Evolutionary conservation across 1,140 invertebrate genomes (phyloP).

Genomic region (Tenebrio molitor): DNA sequence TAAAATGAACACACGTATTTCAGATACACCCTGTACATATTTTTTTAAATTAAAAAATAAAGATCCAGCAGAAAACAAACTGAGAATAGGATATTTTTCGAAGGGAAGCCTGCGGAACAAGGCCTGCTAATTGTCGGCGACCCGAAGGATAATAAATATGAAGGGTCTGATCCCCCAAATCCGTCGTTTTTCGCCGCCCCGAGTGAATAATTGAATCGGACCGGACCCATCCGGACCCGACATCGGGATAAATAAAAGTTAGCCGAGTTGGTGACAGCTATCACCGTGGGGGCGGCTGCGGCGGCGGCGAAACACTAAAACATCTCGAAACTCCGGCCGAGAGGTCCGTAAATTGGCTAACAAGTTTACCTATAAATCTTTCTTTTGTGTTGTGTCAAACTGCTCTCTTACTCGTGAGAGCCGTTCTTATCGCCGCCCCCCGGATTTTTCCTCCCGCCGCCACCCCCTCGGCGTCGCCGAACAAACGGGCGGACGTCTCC

Average conservation of each 20-base stretch:
- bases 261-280: constrained; percentile 28
- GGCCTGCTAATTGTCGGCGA: too few relatives aligned
- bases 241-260: constrained; percentile 29
- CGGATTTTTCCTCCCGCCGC: constrained; percentile 2
- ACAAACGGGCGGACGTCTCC: constrained; percentile 19
- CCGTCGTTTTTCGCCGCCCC: too few relatives aligned
- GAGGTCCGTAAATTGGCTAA: constrained; percentile 33
- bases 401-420: constrained; percentile 12
- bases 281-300: neutral
- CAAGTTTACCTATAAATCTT: constrained; percentile 38
- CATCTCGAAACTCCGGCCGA: constrained; percentile 31
- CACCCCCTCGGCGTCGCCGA: neutral
- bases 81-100: too few relatives aligned
- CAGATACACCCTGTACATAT: too few relatives aligned
- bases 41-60: too few relatives aligned
- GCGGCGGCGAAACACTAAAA: constrained; percentile 22
- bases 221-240: neutral
- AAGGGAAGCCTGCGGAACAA: too few relatives aligned
- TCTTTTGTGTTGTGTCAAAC: constrained; percentile 36
- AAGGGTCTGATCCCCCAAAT: too few relatives aligned
- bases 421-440: constrained; percentile 14
- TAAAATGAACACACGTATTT: too few relatives aligned
- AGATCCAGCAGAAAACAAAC: too few relatives aligned
- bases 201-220: constrained; percentile 27
- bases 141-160: too few relatives aligned